Percentiles rank a stretch among this genome's conserved stretches.
Conservation (phyloP, 1,140 invertebrate genomes). For the Drosophila kanapiae region DNA sequence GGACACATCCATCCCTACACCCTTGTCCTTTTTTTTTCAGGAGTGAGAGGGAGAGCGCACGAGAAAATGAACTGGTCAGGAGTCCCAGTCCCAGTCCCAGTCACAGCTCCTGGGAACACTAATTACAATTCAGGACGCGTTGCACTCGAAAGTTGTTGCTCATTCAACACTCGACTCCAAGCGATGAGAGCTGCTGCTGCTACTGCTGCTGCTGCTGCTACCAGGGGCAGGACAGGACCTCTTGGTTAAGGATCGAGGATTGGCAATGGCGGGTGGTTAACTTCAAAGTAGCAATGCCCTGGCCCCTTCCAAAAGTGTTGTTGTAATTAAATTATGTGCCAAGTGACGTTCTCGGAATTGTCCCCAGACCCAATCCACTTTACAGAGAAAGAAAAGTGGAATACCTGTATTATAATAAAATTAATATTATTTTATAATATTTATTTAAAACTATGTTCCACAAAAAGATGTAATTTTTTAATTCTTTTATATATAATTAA, state of each 20-base stretch:
- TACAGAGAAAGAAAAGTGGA: conserved; percentile 5
- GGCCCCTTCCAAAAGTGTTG: conserved; percentile 46
- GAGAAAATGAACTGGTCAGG: conserved; percentile 35
- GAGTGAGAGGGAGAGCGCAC: background rate
- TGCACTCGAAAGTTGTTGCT: conserved; percentile 67
- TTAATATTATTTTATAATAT: background rate
- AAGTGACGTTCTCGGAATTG: conserved; percentile 59
- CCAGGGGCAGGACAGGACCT: background rate
- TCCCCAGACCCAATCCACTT: conserved; percentile 12
- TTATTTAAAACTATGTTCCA: no score
- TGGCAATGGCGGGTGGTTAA: conserved; percentile 28
- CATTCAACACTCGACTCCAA: conserved; percentile 50
- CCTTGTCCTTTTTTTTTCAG: background rate
- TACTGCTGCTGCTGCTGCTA: background rate
- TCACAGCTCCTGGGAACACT: conserved; percentile 37
- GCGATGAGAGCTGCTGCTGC: conserved; percentile 18
- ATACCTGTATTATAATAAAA: background rate
- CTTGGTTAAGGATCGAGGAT: conserved; percentile 9
- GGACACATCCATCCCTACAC: background rate
- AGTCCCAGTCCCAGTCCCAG: background rate
- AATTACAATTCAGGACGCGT: conserved; percentile 70
- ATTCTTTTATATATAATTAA: no score
- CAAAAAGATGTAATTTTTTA: no score
- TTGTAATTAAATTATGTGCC: conserved; percentile 70
- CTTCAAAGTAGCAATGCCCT: conserved; percentile 53